These are phyloP conservation scores for Bellardia bayeri DNA, from an alignment of 2,888 invertebrate genomes.

Conservation along the genomic window DNA sequence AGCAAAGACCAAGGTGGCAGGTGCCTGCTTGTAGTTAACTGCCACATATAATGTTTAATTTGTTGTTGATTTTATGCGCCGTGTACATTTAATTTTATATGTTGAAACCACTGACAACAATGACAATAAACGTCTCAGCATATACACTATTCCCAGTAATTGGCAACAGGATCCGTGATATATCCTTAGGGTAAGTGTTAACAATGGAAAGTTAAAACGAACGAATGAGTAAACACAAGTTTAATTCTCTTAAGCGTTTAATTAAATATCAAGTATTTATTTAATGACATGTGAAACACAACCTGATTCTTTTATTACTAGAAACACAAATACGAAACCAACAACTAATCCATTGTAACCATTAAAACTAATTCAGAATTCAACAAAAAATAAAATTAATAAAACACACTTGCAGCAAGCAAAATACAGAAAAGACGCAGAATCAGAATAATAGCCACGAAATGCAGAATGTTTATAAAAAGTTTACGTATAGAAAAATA, in stretches of 20 bases:
- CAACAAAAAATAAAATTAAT: not conserved
- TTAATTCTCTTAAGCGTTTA: conserved; percentile 31
- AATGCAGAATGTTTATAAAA: no score
- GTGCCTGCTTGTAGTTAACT: not conserved
- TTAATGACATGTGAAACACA: conserved; percentile 30
- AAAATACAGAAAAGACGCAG: not conserved
- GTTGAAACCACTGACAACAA: conserved; percentile 11
- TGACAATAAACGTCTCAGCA: not conserved
- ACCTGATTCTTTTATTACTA: not conserved
- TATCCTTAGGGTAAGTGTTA: not conserved
- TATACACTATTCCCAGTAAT: not conserved
- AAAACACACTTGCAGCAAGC: not conserved
- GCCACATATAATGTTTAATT: conserved; percentile 16
- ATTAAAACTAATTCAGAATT: not conserved
- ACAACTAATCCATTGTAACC: not conserved
- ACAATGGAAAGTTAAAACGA: not conserved
- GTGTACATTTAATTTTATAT: conserved; percentile 8
- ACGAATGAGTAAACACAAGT: not conserved
- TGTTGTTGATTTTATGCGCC: conserved; percentile 12
- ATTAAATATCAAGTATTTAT: conserved; percentile 36
- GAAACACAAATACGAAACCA: not conserved
- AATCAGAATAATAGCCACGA: no score
- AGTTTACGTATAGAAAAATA: no score
- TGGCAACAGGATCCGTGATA: not conserved
- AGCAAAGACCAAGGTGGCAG: no score